Evolutionary conservation across 2,113 vertebrate species (phyloP), one percentile per base, ranked within the genome.

Genomic region (Danionella cerebrum): DNA sequence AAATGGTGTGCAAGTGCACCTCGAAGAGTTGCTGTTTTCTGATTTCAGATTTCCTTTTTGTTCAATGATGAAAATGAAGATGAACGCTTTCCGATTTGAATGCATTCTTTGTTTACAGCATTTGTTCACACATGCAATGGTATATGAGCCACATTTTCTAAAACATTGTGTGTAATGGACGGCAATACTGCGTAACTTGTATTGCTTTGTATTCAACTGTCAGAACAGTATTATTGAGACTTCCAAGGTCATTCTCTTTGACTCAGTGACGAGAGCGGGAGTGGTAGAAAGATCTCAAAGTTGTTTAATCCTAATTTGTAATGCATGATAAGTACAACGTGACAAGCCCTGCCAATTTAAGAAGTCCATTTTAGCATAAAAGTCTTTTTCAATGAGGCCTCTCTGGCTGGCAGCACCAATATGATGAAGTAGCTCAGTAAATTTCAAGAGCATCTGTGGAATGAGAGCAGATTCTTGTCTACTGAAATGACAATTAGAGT

Each of bases 401-500:
- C 75, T 76, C 13, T 65, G 73, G 70, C 63, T 70, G 78, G 71
- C 74, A 86, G 82, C 84, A 79, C 86, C 84, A 79, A 81, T 87
- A 89, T 86, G 84, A 88, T 88, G 85, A 87, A 87, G 83, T 85
- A 84, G 84, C 84, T 84, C 80, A 82, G 84, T 87, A 84, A 88
- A 85, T 87, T 87, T 86, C 70, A 75, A 82, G 82, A 72, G 72
- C 80, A 79, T 84, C 82, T 84, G 79, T 57, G 70, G 82, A 82
- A 86, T 81, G 82, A 80, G 76, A 84, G 83, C 83, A 80, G 83
- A 86, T 86, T 84, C 85, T 87, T 85, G 85, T 88, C 89, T 85
- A 83, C 76, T 76, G 84, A 88, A 84, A 90, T 87, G 86, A 87
- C 84, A 89, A 90, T 88, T 88, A 88, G 83, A 89, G 88, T 89